Evolutionary conservation across 2,113 vertebrate species (phyloP), one percentile per base, ranked within the genome.

Genomic region (Bubalus kerabau): DNA sequence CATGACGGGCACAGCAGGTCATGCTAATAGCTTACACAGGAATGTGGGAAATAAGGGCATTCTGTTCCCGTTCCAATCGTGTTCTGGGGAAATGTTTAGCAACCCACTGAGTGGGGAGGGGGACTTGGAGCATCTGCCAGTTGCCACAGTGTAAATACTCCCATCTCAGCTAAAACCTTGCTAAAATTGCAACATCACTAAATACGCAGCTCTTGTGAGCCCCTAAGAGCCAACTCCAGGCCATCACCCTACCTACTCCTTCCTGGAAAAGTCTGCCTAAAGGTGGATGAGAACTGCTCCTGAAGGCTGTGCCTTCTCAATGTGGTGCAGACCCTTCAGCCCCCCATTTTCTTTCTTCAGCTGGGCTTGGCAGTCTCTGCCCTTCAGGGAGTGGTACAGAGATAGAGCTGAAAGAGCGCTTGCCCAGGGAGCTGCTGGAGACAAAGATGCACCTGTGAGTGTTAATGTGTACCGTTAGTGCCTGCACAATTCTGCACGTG

Each of bases 401-500:
- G 54, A 82, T 13, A 26, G n/a, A 56, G 81, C 57, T 50, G 19
- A 95, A 40, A 78, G 87, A 43, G 76, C 4, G 13, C 56, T 60
- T 78, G 59, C 62, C 36, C 30, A 48, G 48, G 21, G 84, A 82
- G 40, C 43, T 82, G 90, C 43, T 76, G 28, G n/a, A 52, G 71
- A 64, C 30, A 60, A 36, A 3, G 14, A 36, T 0, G 7, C 71
- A 32, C 24, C 71, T 40, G 32, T 15, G 23, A 46, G 36, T 19
- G 6, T 32, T 4, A 2, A 3, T 15, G 30, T 36, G 46, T 4
- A 62, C 36, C 21, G 9, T 14, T 1, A 32, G 11, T 32, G 6
- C 19, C 8, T 1, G 4, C 43, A 54, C 32, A 13, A 2, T 5
- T 28, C 32, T 13, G 2, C 52, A 36, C 13, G 19, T 43, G 50